Conservation (phyloP, 2,113 vertebrate species). For the Canis aureus region DNA sequence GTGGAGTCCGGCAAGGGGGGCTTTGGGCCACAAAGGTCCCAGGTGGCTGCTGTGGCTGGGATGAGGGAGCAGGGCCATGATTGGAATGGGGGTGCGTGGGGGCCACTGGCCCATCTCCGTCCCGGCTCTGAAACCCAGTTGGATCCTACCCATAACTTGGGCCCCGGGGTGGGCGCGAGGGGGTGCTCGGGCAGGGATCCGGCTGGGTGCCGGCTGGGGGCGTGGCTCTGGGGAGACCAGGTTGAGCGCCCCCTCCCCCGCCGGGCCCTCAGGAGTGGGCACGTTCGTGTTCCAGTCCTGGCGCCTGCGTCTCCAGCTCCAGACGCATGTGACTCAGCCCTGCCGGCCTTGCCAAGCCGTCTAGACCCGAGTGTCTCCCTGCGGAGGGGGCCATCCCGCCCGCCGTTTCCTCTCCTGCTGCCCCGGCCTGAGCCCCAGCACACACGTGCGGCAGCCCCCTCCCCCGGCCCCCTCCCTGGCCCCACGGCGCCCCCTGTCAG, state of each 20-base stretch:
- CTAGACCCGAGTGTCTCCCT: slow-evolving; percentile 79
- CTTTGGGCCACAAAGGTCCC: neutral
- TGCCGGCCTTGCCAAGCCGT: slow-evolving; percentile 76
- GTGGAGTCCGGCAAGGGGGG: neutral
- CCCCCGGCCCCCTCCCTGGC: neutral
- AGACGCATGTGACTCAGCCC: slow-evolving; percentile 81
- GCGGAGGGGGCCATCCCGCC: slow-evolving; percentile 55
- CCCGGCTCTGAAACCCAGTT: neutral
- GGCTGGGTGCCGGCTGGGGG: neutral
- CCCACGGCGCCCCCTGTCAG: neutral
- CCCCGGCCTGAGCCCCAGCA: neutral
- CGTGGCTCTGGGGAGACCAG: neutral
- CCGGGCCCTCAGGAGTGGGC: slow-evolving; percentile 27
- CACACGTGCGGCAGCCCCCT: neutral
- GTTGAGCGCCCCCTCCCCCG: neutral
- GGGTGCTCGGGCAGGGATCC: neutral
- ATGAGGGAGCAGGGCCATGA: neutral
- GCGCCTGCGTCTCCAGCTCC: slow-evolving; percentile 68
- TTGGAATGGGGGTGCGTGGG: neutral
- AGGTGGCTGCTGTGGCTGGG: neutral
- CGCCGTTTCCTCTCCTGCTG: slow-evolving; percentile 55
- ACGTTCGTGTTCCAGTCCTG: slow-evolving; percentile 65
- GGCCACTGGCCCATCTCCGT: neutral
- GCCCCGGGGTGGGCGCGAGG: neutral
- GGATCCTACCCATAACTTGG: neutral